These are phyloP conservation scores for Malacoraja senta DNA, from an alignment of 2,797 vertebrate species.

Conservation along the genomic window DNA sequence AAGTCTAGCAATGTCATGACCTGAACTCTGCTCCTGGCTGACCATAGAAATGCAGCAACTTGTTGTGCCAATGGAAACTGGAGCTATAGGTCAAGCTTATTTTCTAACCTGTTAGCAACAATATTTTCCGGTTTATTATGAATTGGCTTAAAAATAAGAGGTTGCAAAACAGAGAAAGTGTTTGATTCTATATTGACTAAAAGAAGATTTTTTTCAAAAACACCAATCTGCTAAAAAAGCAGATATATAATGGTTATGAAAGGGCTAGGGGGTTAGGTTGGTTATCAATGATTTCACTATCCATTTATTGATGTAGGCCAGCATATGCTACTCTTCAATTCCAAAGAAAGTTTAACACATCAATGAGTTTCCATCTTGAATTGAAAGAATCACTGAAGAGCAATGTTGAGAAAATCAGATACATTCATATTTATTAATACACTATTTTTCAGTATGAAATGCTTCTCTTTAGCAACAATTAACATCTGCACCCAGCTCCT, in stretches of 20 bases:
- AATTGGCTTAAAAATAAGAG: background rate
- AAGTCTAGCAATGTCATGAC: background rate
- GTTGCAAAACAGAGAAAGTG: background rate
- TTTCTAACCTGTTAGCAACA: background rate
- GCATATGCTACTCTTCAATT: background rate
- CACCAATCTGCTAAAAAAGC: background rate
- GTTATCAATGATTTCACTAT: background rate
- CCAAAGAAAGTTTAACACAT: background rate
- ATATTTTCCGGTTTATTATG: background rate
- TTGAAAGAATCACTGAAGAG: background rate
- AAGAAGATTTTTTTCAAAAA: background rate
- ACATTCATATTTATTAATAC: slow-evolving; percentile 15
- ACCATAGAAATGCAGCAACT: background rate
- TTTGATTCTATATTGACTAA: background rate
- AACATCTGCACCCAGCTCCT: background rate
- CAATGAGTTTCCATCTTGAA: background rate
- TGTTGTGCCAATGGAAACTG: background rate
- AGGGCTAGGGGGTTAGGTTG: background rate
- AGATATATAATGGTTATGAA: background rate
- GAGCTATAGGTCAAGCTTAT: background rate
- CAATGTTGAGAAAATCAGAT: background rate
- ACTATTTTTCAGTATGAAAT: background rate
- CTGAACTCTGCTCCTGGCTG: background rate
- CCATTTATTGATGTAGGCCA: background rate
- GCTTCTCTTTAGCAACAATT: background rate